Base-by-base conservation (phyloP, 2,797 vertebrate genomes). In the Sebastes dallii region DNA sequence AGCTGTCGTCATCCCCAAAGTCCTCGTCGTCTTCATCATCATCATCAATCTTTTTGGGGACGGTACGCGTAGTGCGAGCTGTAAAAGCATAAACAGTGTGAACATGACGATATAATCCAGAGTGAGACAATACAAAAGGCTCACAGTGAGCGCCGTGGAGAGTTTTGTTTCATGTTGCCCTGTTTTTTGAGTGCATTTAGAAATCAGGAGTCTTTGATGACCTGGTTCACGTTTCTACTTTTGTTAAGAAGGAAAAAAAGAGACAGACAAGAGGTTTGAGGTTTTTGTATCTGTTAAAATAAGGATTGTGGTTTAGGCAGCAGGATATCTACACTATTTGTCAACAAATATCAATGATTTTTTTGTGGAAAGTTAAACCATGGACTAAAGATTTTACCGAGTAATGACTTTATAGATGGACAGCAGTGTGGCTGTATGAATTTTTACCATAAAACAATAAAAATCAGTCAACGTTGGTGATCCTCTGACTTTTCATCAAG, bases 1-100 rank as follows among this genome's bases (percentile, higher is more conserved):
- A 95, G 86, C 94, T 90, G 90, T 94, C 89, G 0, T 94, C 92
- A 0, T 93, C 64, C 2, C 91, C 91, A 1, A 88, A 88, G 0
- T 90, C 90, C 0, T 90, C 88, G 0, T 89, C 86, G 0, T 92
- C 88, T 24, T 25, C 62, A 5, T 66, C 64, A 0, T 93, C 83
- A 0, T 78, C 81, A 0, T 85, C 81, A 1, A 24, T 1, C n/a
- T 24, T 77, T 4, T 9, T 64, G 20, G 69, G 1, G 22, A 4
- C 52, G 2, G 66, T 4, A 0, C 42, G 87, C 1, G 77, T 66
- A 2, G 54, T 1, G 13, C 68, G 86, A 18, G 66, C 90, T 94
- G 86, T 5, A 22, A 14, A 52, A 9, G 46, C 10, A 58, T 9
- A 0, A 9, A 46, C 54, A 16, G 59, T 5, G 39, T 14, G 14